Base-by-base conservation (phyloP, 2,113 vertebrate species). In the Melanerpes aurifrons region DNA sequence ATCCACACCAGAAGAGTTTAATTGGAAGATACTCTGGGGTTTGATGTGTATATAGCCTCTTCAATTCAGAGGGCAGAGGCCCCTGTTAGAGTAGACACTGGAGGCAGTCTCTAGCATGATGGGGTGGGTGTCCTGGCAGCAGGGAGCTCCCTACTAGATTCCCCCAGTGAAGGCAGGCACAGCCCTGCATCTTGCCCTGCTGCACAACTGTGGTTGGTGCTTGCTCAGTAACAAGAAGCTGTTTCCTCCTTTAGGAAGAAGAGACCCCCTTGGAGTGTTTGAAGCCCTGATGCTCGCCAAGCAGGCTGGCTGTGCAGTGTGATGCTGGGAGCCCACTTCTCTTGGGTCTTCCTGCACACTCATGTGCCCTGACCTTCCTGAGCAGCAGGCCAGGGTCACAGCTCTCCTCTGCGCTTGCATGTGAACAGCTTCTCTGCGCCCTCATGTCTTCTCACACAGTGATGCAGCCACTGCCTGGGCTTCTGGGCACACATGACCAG, bases 151-250 rank as follows among this genome's bases (percentile, higher is more conserved):
- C 28, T 54, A 47, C 61, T 56, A 5, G 71, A 11, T 50, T 20
- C 17, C 43, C 47, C 5, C 20, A 4, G 61, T 0, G 61, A 70
- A 47, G 66, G 12, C 4, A 8, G 53, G 32, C 4, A 1, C 37
- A 40, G 79, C 69, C 21, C 57, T 79, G 68, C 66, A 43, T 63
- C 29, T 15, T 14, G 28, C 37, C 31, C 63, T 58, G 72, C 50
- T 0, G 0, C 0, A 0, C 19, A 35, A 47, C 47, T 6, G 10
- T 4, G 40, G 7, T 5, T 20, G 16, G 37, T 2, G 18, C 25
- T 6, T 7, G 10, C 5, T 29, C 0, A 0, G 17, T 1, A 7
- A 1, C 1, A 2, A 29, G 45, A 45, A n/a, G 7, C 43, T 14
- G 18, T 14, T 64, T 61, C 62, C 21, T 56, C 9, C 37, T 43